Conservation (phyloP, 2,113 vertebrate genomes). For the Cardinalis cardinalis region DNA sequence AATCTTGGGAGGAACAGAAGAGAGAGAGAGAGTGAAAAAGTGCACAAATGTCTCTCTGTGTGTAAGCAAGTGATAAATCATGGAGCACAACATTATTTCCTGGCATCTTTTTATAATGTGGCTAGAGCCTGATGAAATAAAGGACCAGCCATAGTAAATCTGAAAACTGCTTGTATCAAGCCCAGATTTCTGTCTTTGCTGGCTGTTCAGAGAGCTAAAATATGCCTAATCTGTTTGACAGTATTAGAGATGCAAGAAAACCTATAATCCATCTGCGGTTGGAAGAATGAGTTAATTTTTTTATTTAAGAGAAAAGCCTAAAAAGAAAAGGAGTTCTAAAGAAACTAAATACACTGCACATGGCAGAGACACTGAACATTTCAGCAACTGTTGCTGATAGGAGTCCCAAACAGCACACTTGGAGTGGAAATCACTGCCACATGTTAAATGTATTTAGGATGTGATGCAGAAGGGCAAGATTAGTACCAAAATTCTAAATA, state of each 20-base stretch:
- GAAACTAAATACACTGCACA: neutral
- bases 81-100: neutral
- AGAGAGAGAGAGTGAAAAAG: neutral
- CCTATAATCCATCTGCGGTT: neutral
- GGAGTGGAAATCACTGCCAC: constrained; percentile 51
- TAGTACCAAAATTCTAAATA: constrained; percentile 42
- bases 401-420: neutral
- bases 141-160: neutral
- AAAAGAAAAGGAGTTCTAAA: neutral
- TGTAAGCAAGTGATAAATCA: constrained; percentile 28
- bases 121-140: constrained; percentile 32
- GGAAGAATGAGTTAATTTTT: neutral
- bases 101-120: constrained; percentile 18
- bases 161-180: constrained; percentile 8
- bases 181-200: neutral
- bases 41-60: neutral
- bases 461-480: constrained; percentile 37
- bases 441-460: constrained; percentile 50
- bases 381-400: neutral
- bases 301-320: neutral
- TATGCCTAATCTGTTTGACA: neutral
- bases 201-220: neutral
- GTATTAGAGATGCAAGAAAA: neutral
- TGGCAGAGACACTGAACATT: neutral
- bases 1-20: neutral